Percentiles rank a stretch among this genome's conserved stretches.
Conservation (phyloP, 2,113 vertebrate species). For the Neogobius melanostomus region DNA sequence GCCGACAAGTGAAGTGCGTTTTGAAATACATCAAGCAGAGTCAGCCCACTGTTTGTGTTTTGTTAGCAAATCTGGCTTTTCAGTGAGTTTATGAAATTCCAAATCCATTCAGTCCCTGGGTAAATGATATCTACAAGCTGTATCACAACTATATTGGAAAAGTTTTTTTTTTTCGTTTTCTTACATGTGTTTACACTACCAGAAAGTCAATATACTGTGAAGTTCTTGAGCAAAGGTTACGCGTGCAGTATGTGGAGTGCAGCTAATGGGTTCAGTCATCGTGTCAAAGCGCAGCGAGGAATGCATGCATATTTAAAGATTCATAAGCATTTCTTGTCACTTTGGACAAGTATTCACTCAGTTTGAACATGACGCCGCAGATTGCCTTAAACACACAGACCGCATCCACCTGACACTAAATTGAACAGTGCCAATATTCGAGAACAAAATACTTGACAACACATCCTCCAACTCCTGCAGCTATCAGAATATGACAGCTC, state of each 20-base stretch:
- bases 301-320: conserved; percentile 9
- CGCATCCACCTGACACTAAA: background rate
- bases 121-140: background rate
- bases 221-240: background rate
- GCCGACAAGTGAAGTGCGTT: conserved; percentile 7
- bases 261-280: conserved; percentile 7
- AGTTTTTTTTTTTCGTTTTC: background rate
- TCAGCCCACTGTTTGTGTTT: conserved; percentile 7
- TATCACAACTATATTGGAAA: background rate
- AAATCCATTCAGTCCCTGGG: conserved; percentile 1
- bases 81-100: background rate
- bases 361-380: background rate
- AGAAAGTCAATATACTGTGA: background rate
- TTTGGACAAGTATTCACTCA: conserved; percentile 1
- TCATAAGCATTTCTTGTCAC: background rate
- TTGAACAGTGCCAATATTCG: conserved; percentile 1
- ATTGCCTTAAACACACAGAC: background rate
- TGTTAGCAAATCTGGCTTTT: background rate
- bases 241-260: background rate
- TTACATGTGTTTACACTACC: background rate
- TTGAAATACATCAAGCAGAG: conserved; percentile 6
- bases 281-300: conserved; percentile 15
- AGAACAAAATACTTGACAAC: conserved; percentile 12
- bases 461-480: conserved; percentile 17
- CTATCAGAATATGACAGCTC: conserved; percentile 32